phyloP scores from a whole-genome alignment of 1,140 invertebrate species.

The Drosophila nikananu region DNA sequence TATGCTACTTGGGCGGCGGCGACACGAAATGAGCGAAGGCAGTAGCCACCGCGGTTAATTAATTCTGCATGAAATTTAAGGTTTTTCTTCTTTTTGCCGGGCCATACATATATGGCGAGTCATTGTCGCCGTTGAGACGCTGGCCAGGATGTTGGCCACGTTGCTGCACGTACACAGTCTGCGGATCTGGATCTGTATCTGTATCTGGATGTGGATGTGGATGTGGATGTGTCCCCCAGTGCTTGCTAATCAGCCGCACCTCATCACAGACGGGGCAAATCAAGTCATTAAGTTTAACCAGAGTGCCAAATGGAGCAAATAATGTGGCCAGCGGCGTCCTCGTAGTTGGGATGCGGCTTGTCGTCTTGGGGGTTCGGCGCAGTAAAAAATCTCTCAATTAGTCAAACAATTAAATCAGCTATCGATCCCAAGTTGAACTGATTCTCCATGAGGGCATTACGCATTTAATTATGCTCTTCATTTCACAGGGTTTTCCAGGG shows the following conservation, averaged over 20 bases:
- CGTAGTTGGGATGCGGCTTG: constrained; percentile 49
- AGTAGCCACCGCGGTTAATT: constrained; percentile 77
- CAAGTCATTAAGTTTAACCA: constrained; percentile 77
- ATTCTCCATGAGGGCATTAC: constrained; percentile 53
- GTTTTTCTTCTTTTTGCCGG: constrained; percentile 32
- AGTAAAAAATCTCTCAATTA: constrained; percentile 85
- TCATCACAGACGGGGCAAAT: constrained; percentile 70
- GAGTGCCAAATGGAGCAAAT: constrained; percentile 83
- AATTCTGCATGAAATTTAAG: constrained; percentile 84
- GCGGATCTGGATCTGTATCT: constrained; percentile 20
- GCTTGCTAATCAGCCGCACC: constrained; percentile 74
- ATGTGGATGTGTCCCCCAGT: constrained; percentile 23
- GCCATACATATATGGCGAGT: constrained; percentile 71
- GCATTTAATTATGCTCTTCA: constrained; percentile 44
- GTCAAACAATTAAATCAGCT: constrained; percentile 85
- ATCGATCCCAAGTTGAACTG: constrained; percentile 66
- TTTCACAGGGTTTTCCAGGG: constrained; percentile 9
- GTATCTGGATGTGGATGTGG: constrained; percentile 2
- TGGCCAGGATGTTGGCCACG: constrained; percentile 52
- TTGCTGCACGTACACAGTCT: constrained; percentile 68
- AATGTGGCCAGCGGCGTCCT: constrained; percentile 52
- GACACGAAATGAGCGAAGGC: constrained; percentile 65
- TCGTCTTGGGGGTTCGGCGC: constrained; percentile 73
- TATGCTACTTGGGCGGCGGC: constrained; percentile 71
- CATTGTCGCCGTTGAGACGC: constrained; percentile 74